Base-by-base conservation (phyloP, 1,140 invertebrate species). In the Andricus grossulariae region DNA sequence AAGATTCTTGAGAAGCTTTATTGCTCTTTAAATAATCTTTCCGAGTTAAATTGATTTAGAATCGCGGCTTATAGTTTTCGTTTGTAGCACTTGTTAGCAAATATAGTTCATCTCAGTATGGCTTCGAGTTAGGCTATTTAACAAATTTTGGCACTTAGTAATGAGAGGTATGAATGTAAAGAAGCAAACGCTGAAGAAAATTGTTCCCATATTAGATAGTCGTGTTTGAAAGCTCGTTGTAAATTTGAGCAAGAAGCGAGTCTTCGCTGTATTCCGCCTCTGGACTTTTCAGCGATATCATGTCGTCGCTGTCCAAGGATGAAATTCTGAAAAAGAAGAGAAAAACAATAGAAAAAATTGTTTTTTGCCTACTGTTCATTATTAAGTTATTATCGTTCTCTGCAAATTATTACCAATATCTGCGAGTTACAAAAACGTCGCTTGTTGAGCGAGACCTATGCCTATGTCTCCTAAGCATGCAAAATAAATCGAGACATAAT, bases 191-290 rank as follows among this genome's bases (percentile, higher is more conserved):
- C 60, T 39, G 60, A 66, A 66, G 25, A 39, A 66, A 66, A 66
- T 66, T 66, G 60, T 66, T 66, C 32, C 86, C 84, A 75, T 75
- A 86, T 90, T 84, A 91, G 72, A 91, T 83, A 76, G 87, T 85
- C 73, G 89, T 91, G 66, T 89, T 89, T 74, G 90, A 88, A 80
- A 91, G 85, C 80, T 91, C 89, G 79, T 91, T 88, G 80, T 90
- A 90, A 73, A 91, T 88, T 78, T 90, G 84, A 76, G 86, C 87
- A 73, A 91, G 85, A 72, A 90, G 74, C 50, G 87, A 88, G 60
- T 86, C 84, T 39, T 87, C 83, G 57, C 76, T 82, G 66, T 82
- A 85, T 50, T 87, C 85, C 19, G 76, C 79, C 71, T 85, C 84
- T 3, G 87, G 83, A 75, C 84, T 89, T 75, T 88, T 82, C 18